Evolutionary conservation across 2,113 vertebrate species (phyloP).

Genomic region (Ochotona curzoniae): DNA sequence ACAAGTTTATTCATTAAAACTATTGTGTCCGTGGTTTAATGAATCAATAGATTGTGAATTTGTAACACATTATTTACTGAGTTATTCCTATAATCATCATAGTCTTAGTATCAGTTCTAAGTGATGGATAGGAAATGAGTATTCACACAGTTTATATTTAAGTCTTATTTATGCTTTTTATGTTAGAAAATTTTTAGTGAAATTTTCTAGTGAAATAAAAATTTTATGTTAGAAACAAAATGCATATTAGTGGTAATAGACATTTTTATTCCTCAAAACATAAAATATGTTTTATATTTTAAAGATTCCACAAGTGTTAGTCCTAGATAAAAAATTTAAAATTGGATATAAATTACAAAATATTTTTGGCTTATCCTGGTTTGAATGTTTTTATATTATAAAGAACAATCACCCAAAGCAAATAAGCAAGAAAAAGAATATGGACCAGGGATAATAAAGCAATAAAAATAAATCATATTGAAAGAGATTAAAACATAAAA

Average conservation of each 20-base stretch:
- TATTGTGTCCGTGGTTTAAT: not conserved
- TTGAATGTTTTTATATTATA: not conserved
- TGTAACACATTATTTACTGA: not conserved
- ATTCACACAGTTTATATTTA: not conserved
- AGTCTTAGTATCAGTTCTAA: not conserved
- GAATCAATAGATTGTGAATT: not conserved
- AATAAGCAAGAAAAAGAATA: not conserved
- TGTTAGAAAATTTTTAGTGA: too few species aligned
- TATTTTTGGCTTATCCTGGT: not conserved
- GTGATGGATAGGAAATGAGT: not conserved
- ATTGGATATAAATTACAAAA: not conserved
- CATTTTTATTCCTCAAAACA: not conserved
- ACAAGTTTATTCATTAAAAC: not conserved
- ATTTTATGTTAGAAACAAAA: not conserved
- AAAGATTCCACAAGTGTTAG: not conserved
- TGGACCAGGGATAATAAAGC: not conserved
- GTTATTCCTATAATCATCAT: not conserved
- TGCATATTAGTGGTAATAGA: not conserved
- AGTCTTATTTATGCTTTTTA: constrained; percentile 19
- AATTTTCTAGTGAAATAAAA: too few species aligned
- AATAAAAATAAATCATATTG: not conserved
- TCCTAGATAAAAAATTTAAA: not conserved
- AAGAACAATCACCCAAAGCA: not conserved
- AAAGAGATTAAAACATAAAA: not conserved
- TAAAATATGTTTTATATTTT: not conserved